Evolutionary conservation across 2,797 vertebrate species (phyloP), one percentile per base, ranked within the genome.

Genomic region (Taeniopygia guttata): DNA sequence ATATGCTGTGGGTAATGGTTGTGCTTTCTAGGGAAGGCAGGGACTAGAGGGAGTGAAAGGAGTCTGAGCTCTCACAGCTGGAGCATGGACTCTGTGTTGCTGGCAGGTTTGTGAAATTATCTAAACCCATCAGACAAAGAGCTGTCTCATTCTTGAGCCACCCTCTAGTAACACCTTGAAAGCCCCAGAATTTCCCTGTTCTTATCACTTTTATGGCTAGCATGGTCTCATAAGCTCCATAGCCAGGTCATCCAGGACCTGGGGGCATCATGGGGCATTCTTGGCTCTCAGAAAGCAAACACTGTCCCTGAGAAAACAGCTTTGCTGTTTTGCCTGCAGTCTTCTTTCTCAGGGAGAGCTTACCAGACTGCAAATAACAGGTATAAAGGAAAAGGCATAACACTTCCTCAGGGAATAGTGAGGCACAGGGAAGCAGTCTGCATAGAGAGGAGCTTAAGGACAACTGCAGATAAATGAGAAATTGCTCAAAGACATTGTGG

Each of bases 331-430:
- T 64, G 7, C 32, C 34, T 72, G 49, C 26, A 72, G 25, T 55
- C 10, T 27, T 38, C n/a, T 85, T 86, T 75, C 36, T 30, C 38
- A 38, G 51, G 27, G 20, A 69, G 6, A 49, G 14, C 15, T 68
- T 55, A 43, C 11, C 32, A 54, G 51, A 26, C 20, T 75, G 42
- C 34, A 70, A 64, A 45, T 29, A 67, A 18, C 5, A 79, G 23
- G 21, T 72, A 16, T 21, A 66, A 42, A 25, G 25, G 25, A 54
- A 77, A 64, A 79, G 55, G 19, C 1, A 1, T 18, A 68, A 38
- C 13, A n/a, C 6, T 79, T 56, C n/a, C 30, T 68, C 23, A 26
- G 0, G 2, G 26, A 25, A 27, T 29, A 70, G 25, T 0, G 0
- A 51, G 9, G 29, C 12, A 58, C 18, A 26, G 56, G 43, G 38